A percentile compares a stretch with the other conserved stretches of the same genome.
phyloP scores from a whole-genome alignment of 1,140 invertebrate species.

The Solen grandis region DNA sequence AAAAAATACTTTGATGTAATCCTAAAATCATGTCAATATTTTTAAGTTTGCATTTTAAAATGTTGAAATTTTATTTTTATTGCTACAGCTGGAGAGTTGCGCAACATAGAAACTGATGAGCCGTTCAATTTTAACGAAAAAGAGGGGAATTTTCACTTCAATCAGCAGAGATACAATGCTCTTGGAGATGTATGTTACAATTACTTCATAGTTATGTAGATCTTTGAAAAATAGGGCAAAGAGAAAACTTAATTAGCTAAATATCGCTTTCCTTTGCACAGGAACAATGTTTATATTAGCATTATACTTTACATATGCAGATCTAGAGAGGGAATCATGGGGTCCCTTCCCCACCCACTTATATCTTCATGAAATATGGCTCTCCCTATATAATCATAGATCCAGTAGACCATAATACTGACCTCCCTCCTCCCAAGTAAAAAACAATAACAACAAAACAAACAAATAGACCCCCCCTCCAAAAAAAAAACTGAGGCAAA shows the following conservation, averaged over 20 bases:
- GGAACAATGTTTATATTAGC: too few relatives aligned
- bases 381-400: too few relatives aligned
- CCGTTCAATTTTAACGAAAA: constrained; percentile 38
- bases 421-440: too few relatives aligned
- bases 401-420: too few relatives aligned
- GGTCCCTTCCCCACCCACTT: too few relatives aligned
- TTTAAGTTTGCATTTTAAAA: neutral
- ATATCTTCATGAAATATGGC: too few relatives aligned
- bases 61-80: neutral
- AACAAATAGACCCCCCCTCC: too few relatives aligned
- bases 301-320: neutral
- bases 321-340: too few relatives aligned
- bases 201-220: neutral
- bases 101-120: constrained; percentile 31
- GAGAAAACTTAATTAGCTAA: too few relatives aligned
- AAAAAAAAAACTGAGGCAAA: too few relatives aligned
- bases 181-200: constrained; percentile 36
- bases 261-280: neutral
- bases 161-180: constrained; percentile 50
- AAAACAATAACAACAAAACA: too few relatives aligned
- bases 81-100: constrained; percentile 31
- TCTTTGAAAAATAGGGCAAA: neutral
- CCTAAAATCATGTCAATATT: neutral
- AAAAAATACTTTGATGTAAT: neutral
- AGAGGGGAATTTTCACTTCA: constrained; percentile 19